Base-by-base conservation (phyloP, 2,888 invertebrate species). In the Eristalis intricaria region DNA sequence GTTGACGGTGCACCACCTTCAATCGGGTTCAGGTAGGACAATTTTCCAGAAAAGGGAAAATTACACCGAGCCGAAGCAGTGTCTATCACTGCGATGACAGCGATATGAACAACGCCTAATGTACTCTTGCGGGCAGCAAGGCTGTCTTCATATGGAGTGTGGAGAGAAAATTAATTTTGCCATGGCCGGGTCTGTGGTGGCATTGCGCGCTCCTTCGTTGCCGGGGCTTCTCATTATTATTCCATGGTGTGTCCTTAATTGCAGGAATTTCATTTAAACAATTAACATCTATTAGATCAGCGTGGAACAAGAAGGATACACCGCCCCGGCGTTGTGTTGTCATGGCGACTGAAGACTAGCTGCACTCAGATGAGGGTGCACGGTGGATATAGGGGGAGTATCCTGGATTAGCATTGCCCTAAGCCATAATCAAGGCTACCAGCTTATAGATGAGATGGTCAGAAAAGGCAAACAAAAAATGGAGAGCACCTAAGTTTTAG, bases 261-360 rank as follows among this genome's bases (percentile, higher is more conserved):
- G 91, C 91, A 91, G 90, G 91, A 92, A 92, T 91, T 92, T 91
- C 92, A 91, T 92, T 85, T 90, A 90, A 89, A 90, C 92, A 92
- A 91, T 91, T 92, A 92, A 91, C 91, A 91, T 90, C 91, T 91
- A 91, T 92, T 91, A 91, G 87, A 90, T 84, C 69, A 64, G 75
- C 56, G 81, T 19, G 50, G 70, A 56, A 73, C 63, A 68, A 71
- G 75, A 66, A 66, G 66, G 40, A 63, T 68, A 61, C 56, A 74
- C 15, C 22, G 29, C 50, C 15, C 10, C 60, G 11, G 8, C 38
- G 15, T 23, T 70, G 64, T 58, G 58, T 32, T 58, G 15, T 43
- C 60, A 75, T 60, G 60, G 60, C 26, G 60, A 29, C 60, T 60
- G 13, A 4, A 29, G 13, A 26, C n/a, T 26, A 29, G 26, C 26